These are phyloP conservation scores for Luscinia megarhynchos DNA, from an alignment of 2,797 vertebrate genomes.

Conservation along the genomic window DNA sequence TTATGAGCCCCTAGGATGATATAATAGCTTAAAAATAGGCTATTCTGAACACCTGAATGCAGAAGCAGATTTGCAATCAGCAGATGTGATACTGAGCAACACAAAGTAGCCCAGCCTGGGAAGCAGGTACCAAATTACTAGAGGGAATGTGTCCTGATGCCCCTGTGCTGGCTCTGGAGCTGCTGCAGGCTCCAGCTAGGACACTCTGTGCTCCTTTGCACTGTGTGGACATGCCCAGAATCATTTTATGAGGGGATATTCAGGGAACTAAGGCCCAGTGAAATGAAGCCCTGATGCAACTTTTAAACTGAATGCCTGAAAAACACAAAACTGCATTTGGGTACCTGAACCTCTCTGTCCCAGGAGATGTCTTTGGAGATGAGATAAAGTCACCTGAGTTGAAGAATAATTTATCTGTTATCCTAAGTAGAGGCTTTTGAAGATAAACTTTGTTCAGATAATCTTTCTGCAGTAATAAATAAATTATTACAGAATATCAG, in stretches of 20 bases:
- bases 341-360: not conserved
- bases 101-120: not conserved
- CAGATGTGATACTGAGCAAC: not conserved
- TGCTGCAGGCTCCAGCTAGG: not conserved
- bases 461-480: not conserved
- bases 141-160: not conserved
- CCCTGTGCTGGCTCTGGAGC: not conserved
- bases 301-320: not conserved
- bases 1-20: not conserved
- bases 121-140: not conserved
- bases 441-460: not conserved
- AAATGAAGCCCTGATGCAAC: not conserved
- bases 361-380: not conserved
- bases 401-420: not conserved
- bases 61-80: not conserved
- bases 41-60: not conserved
- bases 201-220: not conserved
- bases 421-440: not conserved
- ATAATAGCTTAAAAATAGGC: not conserved
- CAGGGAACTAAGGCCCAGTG: not conserved
- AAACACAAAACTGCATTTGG: not conserved
- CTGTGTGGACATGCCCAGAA: not conserved
- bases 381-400: not conserved
- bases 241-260: not conserved
- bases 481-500: not conserved